Percentiles rank a stretch among this genome's conserved stretches.
These are phyloP conservation scores for Drosophila pullipes DNA, from an alignment of 2,888 invertebrate species.

Conservation along the genomic window DNA sequence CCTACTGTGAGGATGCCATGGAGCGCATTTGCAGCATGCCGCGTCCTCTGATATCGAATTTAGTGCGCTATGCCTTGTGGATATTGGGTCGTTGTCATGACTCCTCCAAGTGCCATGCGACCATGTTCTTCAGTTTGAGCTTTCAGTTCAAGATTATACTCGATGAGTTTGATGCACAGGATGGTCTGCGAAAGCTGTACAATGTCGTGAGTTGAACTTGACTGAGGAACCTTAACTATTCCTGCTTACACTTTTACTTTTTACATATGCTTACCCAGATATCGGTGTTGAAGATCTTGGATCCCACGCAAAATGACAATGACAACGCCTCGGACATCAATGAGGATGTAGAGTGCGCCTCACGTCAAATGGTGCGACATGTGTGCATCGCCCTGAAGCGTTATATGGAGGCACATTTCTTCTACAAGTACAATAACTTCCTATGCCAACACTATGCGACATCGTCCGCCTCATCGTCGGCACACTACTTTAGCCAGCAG, in stretches of 20 bases:
- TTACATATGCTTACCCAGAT: constrained; percentile 86
- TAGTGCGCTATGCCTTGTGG: constrained; percentile 97
- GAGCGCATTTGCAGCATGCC: constrained; percentile 96
- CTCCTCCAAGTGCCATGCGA: constrained; percentile 98
- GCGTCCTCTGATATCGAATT: constrained; percentile 90
- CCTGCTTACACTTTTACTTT: neutral
- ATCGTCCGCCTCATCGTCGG: constrained; percentile 74
- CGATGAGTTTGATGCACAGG: constrained; percentile 96
- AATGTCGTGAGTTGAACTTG: constrained; percentile 89
- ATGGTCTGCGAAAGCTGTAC: constrained; percentile 96
- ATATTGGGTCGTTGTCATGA: constrained; percentile 98
- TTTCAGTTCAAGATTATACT: constrained; percentile 97
- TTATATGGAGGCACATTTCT: constrained; percentile 96
- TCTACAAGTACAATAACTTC: constrained; percentile 91
- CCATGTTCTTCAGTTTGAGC: constrained; percentile 98
- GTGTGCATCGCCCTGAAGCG: constrained; percentile 95
- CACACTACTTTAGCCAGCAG: constrained; percentile 83
- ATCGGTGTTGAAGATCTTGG: constrained; percentile 93
- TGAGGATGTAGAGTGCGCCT: constrained; percentile 96
- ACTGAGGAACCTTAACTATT: neutral
- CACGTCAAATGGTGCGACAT: constrained; percentile 95
- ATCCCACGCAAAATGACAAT: constrained; percentile 86
- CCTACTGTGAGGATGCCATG: constrained; percentile 99
- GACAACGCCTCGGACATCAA: constrained; percentile 89
- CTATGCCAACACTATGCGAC: constrained; percentile 87